Evolutionary conservation across 2,113 vertebrate genomes (phyloP), one percentile per base, ranked within the genome.

Genomic region (Chloropsis cyanopogon): DNA sequence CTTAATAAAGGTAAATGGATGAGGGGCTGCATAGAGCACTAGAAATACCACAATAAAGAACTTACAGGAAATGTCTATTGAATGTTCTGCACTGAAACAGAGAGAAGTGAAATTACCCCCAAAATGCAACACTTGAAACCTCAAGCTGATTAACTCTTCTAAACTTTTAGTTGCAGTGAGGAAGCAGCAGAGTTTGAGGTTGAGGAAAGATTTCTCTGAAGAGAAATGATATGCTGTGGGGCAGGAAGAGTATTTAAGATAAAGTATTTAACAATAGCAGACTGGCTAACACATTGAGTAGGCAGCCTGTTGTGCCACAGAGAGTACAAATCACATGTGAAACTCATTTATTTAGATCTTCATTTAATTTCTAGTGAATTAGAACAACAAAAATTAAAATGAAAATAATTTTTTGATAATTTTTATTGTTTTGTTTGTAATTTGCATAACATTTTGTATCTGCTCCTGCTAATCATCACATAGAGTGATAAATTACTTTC

Each of bases 391-490:
- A 39, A 84, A 39, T 82, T 70, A 44, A 71, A 79, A 61, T 21
- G 21, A 31, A 61, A 49, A 10, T 9, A 6, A 7, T 3, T 12
- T 61, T 77, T 69, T 44, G 0, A 41, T 18, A 2, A 7, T 44
- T 64, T 64, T 23, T n/a, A 13, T 64, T 2, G 3, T 41, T 71
- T 57, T 53, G 4, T 56, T 54, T 76, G 6, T 14, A n/a, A 5
- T 80, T 64, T 33, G 4, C 20, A 28, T 11, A 37, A 23, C 3
- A 31, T 20, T 39, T 63, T 63, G 3, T 29, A 39, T 22, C 26
- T 64, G 19, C 1, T 50, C 12, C 26, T 37, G 18, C 10, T 46
- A 35, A 42, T 64, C 31, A 46, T 53, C 33, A n/a, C 16, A 39
- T 2, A 44, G 41, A 60, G 17, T 44, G 8, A 21, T 44, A 33